Evolutionary conservation across 2,797 vertebrate species (phyloP).

Genomic region (Columba guinea): DNA sequence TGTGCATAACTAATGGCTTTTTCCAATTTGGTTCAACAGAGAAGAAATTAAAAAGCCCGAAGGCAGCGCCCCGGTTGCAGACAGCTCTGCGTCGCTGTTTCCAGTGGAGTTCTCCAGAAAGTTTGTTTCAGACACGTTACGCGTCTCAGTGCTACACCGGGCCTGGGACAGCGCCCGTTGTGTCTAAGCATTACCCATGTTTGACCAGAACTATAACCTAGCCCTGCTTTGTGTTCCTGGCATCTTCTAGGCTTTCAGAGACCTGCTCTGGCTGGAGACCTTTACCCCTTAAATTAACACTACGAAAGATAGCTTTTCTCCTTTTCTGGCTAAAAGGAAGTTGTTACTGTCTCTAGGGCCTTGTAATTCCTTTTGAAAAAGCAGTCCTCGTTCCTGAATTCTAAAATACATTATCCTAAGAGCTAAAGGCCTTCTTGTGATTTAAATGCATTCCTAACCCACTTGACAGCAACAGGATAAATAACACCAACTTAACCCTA

Average conservation of each 20-base stretch:
- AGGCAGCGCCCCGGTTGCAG: not conserved
- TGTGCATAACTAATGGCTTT: not conserved
- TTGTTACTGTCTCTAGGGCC: not conserved
- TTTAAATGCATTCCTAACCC: not conserved
- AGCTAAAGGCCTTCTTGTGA: not conserved
- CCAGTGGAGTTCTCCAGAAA: not conserved
- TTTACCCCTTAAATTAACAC: not conserved
- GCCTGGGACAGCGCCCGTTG: not conserved
- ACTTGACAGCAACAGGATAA: not conserved
- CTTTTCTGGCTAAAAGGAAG: not conserved
- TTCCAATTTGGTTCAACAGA: not conserved
- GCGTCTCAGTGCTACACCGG: not conserved
- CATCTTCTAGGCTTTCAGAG: not conserved
- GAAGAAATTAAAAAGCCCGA: not conserved
- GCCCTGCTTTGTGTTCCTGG: not conserved
- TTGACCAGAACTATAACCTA: not conserved
- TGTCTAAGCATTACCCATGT: not conserved
- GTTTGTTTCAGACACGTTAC: not conserved
- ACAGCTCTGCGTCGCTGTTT: not conserved
- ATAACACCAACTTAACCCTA: not conserved
- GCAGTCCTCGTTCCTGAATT: not conserved
- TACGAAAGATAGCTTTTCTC: not conserved
- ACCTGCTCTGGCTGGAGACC: not conserved
- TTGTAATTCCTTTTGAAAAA: not conserved
- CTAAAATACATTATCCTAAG: not conserved